Evolutionary conservation across 1,140 invertebrate genomes (phyloP).

Genomic region (Tetramorium simillimum): DNA sequence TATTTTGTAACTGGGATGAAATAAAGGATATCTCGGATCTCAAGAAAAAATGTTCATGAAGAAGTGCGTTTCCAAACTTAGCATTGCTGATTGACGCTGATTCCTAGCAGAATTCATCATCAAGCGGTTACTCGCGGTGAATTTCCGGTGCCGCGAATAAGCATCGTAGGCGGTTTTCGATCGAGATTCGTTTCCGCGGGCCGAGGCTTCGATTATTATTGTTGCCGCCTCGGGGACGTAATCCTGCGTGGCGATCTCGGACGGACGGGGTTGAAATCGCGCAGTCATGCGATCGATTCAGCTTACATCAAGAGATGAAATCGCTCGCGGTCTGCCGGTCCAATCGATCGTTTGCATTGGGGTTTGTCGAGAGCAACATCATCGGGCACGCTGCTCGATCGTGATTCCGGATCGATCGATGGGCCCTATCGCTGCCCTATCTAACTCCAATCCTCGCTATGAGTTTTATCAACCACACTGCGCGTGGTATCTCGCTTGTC

Average conservation of each 20-base stretch:
- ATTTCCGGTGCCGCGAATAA: slow-evolving; percentile 35
- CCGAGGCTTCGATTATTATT: slow-evolving; percentile 53
- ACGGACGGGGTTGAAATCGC: slow-evolving; percentile 57
- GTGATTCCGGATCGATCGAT: slow-evolving; percentile 70
- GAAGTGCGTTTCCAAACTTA: slow-evolving; percentile 31
- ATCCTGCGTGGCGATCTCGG: slow-evolving; percentile 56
- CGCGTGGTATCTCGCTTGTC: slow-evolving; percentile 34
- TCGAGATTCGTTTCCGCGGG: slow-evolving; percentile 53
- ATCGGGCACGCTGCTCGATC: slow-evolving; percentile 56
- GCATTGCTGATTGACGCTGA: slow-evolving; percentile 51
- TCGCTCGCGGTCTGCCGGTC: slow-evolving; percentile 63
- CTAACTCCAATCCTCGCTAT: slow-evolving; percentile 60
- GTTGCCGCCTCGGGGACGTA: slow-evolving; percentile 55
- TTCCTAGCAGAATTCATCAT: background rate
- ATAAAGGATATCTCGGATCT: slow-evolving; percentile 48
- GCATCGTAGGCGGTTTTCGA: slow-evolving; percentile 28
- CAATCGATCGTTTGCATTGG: slow-evolving; percentile 73
- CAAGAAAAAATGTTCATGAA: slow-evolving; percentile 44
- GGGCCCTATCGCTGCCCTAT: slow-evolving; percentile 51
- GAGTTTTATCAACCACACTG: slow-evolving; percentile 64
- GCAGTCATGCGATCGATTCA: slow-evolving; percentile 68
- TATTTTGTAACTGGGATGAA: slow-evolving; percentile 61
- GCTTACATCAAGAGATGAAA: slow-evolving; percentile 67
- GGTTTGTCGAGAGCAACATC: slow-evolving; percentile 59
- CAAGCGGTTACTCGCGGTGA: background rate